Evolutionary conservation across 2,888 invertebrate genomes (phyloP), one percentile per base, ranked within the genome.

Genomic region (Drosophila incognita): DNA sequence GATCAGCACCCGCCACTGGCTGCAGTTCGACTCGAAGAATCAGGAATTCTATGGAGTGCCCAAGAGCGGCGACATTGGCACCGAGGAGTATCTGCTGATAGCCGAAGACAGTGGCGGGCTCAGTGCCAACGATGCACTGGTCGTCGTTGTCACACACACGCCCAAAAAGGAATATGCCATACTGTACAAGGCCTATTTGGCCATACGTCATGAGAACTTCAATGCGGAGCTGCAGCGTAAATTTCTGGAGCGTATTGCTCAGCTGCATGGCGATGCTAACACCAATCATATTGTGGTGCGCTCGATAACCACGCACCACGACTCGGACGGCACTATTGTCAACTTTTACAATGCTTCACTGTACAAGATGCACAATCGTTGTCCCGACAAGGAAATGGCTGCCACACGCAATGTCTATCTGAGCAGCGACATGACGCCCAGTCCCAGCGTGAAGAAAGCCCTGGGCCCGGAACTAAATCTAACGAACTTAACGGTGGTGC

Each of bases 31-130:
- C 92, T 94, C 94, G 2, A 96, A 96, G 88, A 97, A 97, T 93
- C 96, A 97, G 89, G 97, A 97, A 93, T 97, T 99, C 93, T 97
- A 95, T 91, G 98, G 98, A 0, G 94, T 99, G 61, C 98, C 98
- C 2, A 94, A 96, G 72, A 94, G 95, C 0, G 94, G 94, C 2
- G 96, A 98, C 91, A 94, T 95, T 27, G 97, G 97, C 36, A 94
- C 95, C 18, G 95, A 95, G 75, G 96, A 96, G 83, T 98, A 97
- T 90, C 96, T 97, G 82, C 93, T 98, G 89, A 95, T 96, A 69
- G 96, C 96, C 52, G 95, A 96, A 90, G 97, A 97, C 90, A 95
- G 95, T 13, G 96, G 95, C 76, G 96, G 96, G 51, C 94, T 96
- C 79, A 95, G 95, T 33, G 97, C 96, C 1, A 96, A 95, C 69